Evolutionary conservation across 2,888 invertebrate genomes (phyloP), one percentile per base, ranked within the genome.

Genomic region (Drosophila vallismaia): DNA sequence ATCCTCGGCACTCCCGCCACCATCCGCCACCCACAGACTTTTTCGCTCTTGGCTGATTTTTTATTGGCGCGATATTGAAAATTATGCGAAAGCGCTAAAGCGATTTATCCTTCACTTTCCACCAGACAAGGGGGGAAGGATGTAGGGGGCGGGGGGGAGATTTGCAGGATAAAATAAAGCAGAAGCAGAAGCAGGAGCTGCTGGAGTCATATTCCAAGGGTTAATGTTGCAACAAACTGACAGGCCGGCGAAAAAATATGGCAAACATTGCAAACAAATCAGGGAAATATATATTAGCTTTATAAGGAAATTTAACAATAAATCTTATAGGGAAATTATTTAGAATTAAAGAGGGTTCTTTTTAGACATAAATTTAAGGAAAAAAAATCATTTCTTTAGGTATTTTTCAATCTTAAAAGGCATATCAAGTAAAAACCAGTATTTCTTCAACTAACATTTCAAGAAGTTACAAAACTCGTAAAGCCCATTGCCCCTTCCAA

Each of bases 11-110:
- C 45, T n/a, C 9, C 36, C 8, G n/a, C n/a, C n/a, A n/a, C n/a
- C n/a, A n/a, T n/a, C n/a, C n/a, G n/a, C n/a, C n/a, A n/a, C 7
- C 7, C 14, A 1, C 14, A 6, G 9, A 1, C 46, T 12, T 1
- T 3, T 2, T 5, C 14, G 19, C 26, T 52, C 10, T 69, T 58
- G 66, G 19, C 38, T 12, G 45, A 42, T 71, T 74, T 76, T 79
- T 86, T 86, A 86, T 86, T 86, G 86, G 80, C 83, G 62, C 71
- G 78, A 86, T 80, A 82, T 82, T 82, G 86, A 82, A 82, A 82
- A 82, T 82, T 86, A 82, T 86, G 82, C 86, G 78, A 82, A 73
- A 66, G 70, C 80, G 86, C 79, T 71, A 75, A 85, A 74, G 68
- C 81, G 84, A 82, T 82, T 82, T 82, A 79, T 83, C 75, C 70